Conservation (phyloP, 2,113 vertebrate species). For the Pelecanoides urinatrix region DNA sequence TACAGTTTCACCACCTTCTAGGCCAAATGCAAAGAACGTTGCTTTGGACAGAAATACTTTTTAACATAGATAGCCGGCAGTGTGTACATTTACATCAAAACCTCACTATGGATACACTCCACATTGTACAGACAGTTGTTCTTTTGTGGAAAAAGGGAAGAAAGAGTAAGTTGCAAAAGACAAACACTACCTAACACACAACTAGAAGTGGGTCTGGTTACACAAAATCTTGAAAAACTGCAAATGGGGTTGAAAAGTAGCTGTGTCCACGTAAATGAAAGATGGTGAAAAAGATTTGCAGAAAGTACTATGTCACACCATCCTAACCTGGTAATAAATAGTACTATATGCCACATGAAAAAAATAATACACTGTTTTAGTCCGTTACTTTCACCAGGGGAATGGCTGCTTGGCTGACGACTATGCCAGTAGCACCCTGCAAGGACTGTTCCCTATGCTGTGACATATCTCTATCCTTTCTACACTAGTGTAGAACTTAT, state of each 20-base stretch:
- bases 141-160: background rate
- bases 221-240: background rate
- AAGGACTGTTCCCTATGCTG: background rate
- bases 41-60: background rate
- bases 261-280: background rate
- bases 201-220: background rate
- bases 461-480: background rate
- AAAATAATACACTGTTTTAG: background rate
- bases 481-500: background rate
- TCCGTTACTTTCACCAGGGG: background rate
- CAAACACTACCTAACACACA: background rate
- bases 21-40: background rate
- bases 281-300: background rate
- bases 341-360: background rate
- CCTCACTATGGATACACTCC: background rate
- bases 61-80: background rate
- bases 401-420: background rate
- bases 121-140: background rate
- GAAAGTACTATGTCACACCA: background rate
- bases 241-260: background rate
- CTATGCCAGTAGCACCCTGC: background rate
- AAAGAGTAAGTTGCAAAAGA: background rate
- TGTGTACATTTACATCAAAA: background rate
- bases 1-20: background rate
- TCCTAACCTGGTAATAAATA: background rate